phyloP scores from a whole-genome alignment of 2,797 vertebrate genomes.

The Enteromius thamalakanensis region DNA sequence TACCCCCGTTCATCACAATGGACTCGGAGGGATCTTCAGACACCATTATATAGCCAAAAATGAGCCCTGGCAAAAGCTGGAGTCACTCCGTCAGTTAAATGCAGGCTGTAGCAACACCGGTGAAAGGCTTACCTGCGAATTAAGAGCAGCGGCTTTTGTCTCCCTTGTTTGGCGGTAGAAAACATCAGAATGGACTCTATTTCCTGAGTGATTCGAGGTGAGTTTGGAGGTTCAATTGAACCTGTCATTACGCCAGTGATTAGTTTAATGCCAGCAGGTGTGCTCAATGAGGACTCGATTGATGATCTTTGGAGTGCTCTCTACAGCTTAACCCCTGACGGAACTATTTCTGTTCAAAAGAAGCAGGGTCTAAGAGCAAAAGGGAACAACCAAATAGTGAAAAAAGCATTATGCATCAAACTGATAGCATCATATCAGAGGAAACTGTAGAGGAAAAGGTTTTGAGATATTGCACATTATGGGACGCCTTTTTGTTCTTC shows the following conservation, averaged over 20 bases:
- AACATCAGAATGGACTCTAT: conserved; percentile 71
- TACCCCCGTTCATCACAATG: conserved; percentile 76
- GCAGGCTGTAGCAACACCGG: conserved; percentile 65
- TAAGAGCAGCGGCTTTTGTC: conserved; percentile 69
- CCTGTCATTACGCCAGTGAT: conserved; percentile 45
- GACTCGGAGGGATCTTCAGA: conserved; percentile 75
- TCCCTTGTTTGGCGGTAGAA: conserved; percentile 69
- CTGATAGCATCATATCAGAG: neutral
- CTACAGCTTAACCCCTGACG: conserved; percentile 41
- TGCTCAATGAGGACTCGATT: conserved; percentile 29
- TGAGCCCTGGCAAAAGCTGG: conserved; percentile 72
- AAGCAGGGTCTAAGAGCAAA: conserved; percentile 10
- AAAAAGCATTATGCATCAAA: conserved; percentile 3
- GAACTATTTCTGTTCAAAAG: neutral
- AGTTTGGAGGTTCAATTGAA: conserved; percentile 48
- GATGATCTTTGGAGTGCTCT: conserved; percentile 35
- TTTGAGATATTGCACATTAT: neutral
- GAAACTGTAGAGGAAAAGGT: neutral
- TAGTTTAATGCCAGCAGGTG: conserved; percentile 57
- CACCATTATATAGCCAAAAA: conserved; percentile 78
- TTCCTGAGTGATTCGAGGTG: conserved; percentile 68
- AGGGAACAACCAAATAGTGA: conserved; percentile 13
- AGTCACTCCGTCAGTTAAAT: conserved; percentile 76
- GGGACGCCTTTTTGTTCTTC: neutral
- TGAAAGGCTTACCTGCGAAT: conserved; percentile 69